These are phyloP conservation scores for Drosophila pallidifrons DNA, from an alignment of 1,140 invertebrate genomes.

Conservation along the genomic window DNA sequence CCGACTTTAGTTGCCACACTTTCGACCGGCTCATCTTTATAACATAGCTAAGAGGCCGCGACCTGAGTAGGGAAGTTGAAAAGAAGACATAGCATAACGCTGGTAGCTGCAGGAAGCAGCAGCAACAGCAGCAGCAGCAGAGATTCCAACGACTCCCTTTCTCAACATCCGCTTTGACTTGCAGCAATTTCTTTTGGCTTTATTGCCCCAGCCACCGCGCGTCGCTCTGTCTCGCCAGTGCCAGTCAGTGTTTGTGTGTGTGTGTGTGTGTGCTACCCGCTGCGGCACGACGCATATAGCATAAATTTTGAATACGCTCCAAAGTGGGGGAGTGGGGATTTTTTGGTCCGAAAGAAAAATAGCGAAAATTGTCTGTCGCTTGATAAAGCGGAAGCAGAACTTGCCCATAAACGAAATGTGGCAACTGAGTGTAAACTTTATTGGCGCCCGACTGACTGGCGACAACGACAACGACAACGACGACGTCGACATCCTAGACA, in stretches of 20 bases:
- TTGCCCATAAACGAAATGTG: slow-evolving; percentile 83
- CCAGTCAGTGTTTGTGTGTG: background rate
- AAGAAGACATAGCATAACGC: slow-evolving; percentile 49
- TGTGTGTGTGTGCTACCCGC: slow-evolving; percentile 42
- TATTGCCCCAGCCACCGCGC: slow-evolving; percentile 55
- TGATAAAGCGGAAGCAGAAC: slow-evolving; percentile 83
- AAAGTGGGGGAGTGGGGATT: slow-evolving; percentile 8
- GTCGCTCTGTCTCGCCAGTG: background rate
- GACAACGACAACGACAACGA: slow-evolving; percentile 44
- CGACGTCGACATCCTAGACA: slow-evolving; percentile 17
- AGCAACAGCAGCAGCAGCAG: slow-evolving; percentile 65
- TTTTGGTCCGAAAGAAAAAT: slow-evolving; percentile 59
- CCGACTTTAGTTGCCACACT: background rate
- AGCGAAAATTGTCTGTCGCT: slow-evolving; percentile 82
- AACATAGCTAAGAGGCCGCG: background rate
- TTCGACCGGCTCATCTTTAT: too few relatives aligned
- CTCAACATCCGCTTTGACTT: slow-evolving; percentile 78
- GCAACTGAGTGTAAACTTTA: slow-evolving; percentile 84
- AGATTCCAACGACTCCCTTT: slow-evolving; percentile 76
- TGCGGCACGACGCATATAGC: slow-evolving; percentile 73
- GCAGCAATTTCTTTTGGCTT: slow-evolving; percentile 81
- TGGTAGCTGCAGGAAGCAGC: slow-evolving; percentile 65
- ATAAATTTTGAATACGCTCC: slow-evolving; percentile 81
- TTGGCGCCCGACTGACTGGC: slow-evolving; percentile 83
- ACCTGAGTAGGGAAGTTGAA: slow-evolving; percentile 30